Evolutionary conservation across 1,140 invertebrate species (phyloP).

Genomic region (Aphaenogaster rudis): DNA sequence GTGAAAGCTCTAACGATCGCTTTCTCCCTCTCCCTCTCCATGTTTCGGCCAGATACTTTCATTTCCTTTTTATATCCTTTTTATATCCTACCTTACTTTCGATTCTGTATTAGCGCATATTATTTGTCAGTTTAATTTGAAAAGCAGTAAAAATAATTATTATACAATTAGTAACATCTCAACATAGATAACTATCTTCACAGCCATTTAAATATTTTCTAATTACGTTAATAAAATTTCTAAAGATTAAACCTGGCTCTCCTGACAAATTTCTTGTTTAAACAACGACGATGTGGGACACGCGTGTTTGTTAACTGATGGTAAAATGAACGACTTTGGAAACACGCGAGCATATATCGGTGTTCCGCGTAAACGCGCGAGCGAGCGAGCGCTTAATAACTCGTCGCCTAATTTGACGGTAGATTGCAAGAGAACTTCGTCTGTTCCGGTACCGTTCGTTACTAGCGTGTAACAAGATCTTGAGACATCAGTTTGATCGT

Average conservation of each 20-base stretch:
- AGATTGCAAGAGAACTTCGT: constrained; percentile 51
- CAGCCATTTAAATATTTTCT: background rate
- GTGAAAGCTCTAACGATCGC: background rate
- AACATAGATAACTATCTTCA: background rate
- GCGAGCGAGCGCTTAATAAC: constrained; percentile 36
- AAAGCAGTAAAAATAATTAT: background rate
- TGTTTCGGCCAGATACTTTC: background rate
- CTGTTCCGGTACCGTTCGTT: constrained; percentile 27
- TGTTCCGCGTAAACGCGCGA: background rate
- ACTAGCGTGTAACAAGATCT: constrained; percentile 52
- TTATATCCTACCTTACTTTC: background rate
- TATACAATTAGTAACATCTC: background rate
- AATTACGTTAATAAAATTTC: background rate
- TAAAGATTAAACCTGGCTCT: background rate
- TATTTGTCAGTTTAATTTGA: background rate
- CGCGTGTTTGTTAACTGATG: background rate
- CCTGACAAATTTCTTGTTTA: background rate
- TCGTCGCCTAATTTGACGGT: constrained; percentile 52
- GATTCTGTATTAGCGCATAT: background rate
- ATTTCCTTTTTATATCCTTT: no score
- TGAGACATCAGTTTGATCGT: constrained; percentile 61
- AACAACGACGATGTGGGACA: background rate
- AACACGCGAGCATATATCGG: background rate
- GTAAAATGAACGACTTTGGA: background rate
- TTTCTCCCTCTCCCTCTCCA: background rate